Percentiles rank a stretch among this genome's conserved stretches.
Evolutionary conservation across 2,113 vertebrate species (phyloP).

Genomic region (Colinus virginianus): DNA sequence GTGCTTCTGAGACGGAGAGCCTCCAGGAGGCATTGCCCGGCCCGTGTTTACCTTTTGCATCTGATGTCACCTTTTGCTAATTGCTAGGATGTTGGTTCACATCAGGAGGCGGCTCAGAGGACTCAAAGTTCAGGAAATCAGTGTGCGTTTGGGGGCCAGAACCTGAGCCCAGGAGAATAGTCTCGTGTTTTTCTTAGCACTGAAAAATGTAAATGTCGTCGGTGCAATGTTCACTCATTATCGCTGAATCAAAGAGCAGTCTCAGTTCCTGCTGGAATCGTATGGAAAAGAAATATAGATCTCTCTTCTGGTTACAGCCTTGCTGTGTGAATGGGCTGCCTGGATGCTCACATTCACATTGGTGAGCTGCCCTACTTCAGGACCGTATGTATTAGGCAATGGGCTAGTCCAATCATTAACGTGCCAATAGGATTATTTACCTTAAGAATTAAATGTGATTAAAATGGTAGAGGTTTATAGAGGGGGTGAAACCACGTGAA

Average conservation of each 20-base stretch:
- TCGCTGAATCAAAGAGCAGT: constrained; percentile 62
- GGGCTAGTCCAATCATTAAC: constrained; percentile 5
- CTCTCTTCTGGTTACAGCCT: background rate
- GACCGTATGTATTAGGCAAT: background rate
- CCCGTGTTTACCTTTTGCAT: constrained; percentile 10
- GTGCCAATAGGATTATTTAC: constrained; percentile 1
- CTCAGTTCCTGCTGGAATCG: constrained; percentile 48
- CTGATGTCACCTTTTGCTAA: constrained; percentile 9
- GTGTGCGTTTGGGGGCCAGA: background rate
- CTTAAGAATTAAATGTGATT: background rate
- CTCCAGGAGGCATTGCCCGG: background rate
- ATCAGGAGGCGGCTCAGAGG: background rate
- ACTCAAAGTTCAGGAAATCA: constrained; percentile 22
- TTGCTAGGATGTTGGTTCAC: constrained; percentile 14
- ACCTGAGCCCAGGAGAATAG: background rate
- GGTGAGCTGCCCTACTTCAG: constrained; percentile 38
- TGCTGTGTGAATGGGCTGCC: constrained; percentile 4
- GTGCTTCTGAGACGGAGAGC: background rate
- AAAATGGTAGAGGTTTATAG: background rate
- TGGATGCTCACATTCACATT: background rate
- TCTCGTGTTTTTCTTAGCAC: constrained; percentile 9
- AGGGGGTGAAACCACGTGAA: background rate
- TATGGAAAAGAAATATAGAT: background rate
- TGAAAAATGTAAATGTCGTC: constrained; percentile 44
- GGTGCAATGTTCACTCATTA: constrained; percentile 40